Conservation (phyloP, 2,888 invertebrate species). For the Chymomyza procnemis region DNA sequence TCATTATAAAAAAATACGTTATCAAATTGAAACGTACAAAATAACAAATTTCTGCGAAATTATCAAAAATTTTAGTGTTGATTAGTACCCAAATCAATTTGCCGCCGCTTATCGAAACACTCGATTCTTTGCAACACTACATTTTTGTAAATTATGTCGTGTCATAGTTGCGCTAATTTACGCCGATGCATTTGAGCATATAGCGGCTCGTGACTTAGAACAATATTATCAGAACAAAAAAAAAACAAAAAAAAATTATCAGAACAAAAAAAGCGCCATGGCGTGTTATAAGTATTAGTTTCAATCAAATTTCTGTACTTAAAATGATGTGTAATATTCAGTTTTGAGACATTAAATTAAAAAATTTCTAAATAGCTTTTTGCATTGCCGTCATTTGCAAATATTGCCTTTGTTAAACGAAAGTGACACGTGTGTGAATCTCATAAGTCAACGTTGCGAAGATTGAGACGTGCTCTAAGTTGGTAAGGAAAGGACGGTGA, state of each 20-base stretch:
- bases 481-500: neutral
- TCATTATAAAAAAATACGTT: neutral
- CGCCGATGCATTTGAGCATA: constrained; percentile 47
- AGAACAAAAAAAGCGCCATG: constrained; percentile 47
- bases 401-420: constrained; percentile 43
- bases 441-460: constrained; percentile 50
- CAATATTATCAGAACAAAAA: constrained; percentile 44
- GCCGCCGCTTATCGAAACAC: neutral
- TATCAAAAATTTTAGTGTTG: neutral
- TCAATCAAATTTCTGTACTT: constrained; percentile 53
- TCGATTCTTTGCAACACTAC: neutral
- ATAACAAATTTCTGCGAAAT: neutral
- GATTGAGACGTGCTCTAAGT: neutral
- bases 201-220: constrained; percentile 52
- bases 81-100: neutral
- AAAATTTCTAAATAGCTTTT: constrained; percentile 3
- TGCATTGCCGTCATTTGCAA: constrained; percentile 35
- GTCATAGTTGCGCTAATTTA: constrained; percentile 46
- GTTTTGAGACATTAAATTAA: constrained; percentile 39
- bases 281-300: constrained; percentile 42
- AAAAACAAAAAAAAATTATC: constrained; percentile 38
- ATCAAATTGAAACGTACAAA: neutral
- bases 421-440: constrained; percentile 71
- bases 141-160: constrained; percentile 32
- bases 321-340: constrained; percentile 35